Evolutionary conservation across 2,888 invertebrate species (phyloP).

Genomic region (Lepidocyrtoides sp.): DNA sequence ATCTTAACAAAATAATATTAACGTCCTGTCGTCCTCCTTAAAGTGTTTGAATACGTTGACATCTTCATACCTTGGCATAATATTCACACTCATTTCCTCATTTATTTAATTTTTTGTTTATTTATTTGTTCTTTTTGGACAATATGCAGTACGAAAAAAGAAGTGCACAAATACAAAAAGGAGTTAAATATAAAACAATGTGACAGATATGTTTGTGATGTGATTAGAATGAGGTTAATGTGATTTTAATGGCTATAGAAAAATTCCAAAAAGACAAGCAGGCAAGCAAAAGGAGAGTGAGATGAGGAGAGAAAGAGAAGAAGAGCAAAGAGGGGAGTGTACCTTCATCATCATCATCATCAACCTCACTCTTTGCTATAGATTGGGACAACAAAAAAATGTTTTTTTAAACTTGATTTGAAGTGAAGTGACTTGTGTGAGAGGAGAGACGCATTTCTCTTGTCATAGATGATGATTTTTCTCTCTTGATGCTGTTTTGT

Average conservation of each 20-base stretch:
- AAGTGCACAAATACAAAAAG: slow-evolving; percentile 49
- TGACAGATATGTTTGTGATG: slow-evolving; percentile 81
- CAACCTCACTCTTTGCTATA: slow-evolving; percentile 20
- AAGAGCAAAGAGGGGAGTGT: slow-evolving; percentile 60
- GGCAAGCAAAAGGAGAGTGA: slow-evolving; percentile 35
- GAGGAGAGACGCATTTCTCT: slow-evolving; percentile 67
- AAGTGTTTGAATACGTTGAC: background rate
- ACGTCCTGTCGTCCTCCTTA: background rate
- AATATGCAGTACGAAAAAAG: slow-evolving; percentile 55
- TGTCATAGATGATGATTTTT: slow-evolving; percentile 70
- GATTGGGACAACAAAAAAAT: slow-evolving; percentile 65
- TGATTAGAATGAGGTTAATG: slow-evolving; percentile 86
- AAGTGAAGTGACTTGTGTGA: slow-evolving; percentile 64
- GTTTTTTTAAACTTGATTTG: slow-evolving; percentile 67
- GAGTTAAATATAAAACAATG: slow-evolving; percentile 85
- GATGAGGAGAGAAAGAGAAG: slow-evolving; percentile 15
- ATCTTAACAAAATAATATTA: no score
- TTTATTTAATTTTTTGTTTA: slow-evolving; percentile 41
- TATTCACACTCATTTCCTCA: slow-evolving; percentile 14
- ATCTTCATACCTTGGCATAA: background rate
- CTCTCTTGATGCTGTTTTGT: slow-evolving; percentile 26
- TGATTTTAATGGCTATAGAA: slow-evolving; percentile 85
- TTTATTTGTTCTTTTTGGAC: slow-evolving; percentile 63
- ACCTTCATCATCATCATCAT: slow-evolving; percentile 54
- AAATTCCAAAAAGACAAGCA: slow-evolving; percentile 84